Base-by-base conservation (phyloP, 30 jellyfish, hydroid and myxozoan genomes). In the Aurelia sp. region DNA sequence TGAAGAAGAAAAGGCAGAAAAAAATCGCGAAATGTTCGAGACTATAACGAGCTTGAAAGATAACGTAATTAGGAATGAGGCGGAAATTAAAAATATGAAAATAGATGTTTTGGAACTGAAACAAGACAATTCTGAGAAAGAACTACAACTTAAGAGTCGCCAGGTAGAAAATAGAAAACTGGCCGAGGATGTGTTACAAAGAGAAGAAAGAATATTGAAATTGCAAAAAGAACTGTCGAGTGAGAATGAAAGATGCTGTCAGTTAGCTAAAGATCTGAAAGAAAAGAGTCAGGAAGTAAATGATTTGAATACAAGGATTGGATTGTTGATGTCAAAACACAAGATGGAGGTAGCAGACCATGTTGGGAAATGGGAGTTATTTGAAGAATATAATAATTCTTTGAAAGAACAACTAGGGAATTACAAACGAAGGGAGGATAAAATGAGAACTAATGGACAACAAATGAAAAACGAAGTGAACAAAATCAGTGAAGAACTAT, bases 311-410 rank as follows among this genome's bases (percentile, higher is more conserved):
- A 53, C 72, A 3, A 6, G 18, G 12, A 71, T 38, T 15, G 86
- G 60, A 33, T 27, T 12, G 17, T 33, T 83, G 84, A 74, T 69
- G 72, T 62, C 86, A 9, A 83, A 44, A 41, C 86, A 83, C 20
- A 33, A 53, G 17, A n/a, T 60, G 20, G 92, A 83, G 50, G 47
- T 83, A 31, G 76, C 53, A 31, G 92, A 83, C 30, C 38, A 62
- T 16, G 68, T 20, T 2, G 79, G 75, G 27, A 70, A 69, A 58
- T 72, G 85, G 80, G 59, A 69, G 13, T 21, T 83, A 44, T 83
- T 53, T 60, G 86, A 83, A 17, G 92, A 83, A 30, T 83, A 83
- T 31, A 83, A 68, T 13, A 1, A 83, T 53, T 83, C 92, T 38
- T 30, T 83, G 50, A 72, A 63, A 20, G 47, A 60, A 16, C 92